Evolutionary conservation across 2,113 vertebrate genomes (phyloP).

Genomic region (Oreochromis spilurus): DNA sequence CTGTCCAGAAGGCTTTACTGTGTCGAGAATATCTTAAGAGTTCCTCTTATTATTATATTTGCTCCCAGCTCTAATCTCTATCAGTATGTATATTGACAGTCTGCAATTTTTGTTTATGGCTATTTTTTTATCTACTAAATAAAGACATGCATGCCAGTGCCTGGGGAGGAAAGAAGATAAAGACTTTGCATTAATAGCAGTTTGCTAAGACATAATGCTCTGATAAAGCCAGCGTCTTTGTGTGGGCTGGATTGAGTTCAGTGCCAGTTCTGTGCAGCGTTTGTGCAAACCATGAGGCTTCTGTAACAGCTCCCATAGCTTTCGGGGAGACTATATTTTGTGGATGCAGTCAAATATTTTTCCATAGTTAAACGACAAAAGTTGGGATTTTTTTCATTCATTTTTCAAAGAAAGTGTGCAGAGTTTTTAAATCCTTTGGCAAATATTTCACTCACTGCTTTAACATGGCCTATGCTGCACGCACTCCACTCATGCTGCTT

Average conservation of each 20-base stretch:
- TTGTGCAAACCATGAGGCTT: not conserved
- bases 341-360: not conserved
- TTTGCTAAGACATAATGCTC: conserved; percentile 68
- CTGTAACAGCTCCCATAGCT: conserved; percentile 1
- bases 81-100: conserved; percentile 71
- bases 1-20: conserved; percentile 68
- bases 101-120: conserved; percentile 67
- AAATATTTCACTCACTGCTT: conserved; percentile 23
- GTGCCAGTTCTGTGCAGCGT: conserved; percentile 30
- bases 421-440: conserved; percentile 37
- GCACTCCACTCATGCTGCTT: conserved; percentile 31
- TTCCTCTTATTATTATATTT: conserved; percentile 61
- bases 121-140: conserved; percentile 63
- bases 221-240: conserved; percentile 61
- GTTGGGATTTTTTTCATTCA: conserved; percentile 12
- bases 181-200: conserved; percentile 70
- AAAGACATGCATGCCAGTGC: conserved; percentile 57
- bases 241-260: conserved; percentile 66
- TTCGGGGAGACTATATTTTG: not conserved
- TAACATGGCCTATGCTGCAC: conserved; percentile 39
- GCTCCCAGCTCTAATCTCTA: conserved; percentile 66
- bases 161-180: conserved; percentile 61
- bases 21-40: conserved; percentile 63
- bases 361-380: conserved; percentile 8
- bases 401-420: not conserved